Conservation (phyloP, 2,113 vertebrate species). For the Halcyon senegalensis region DNA sequence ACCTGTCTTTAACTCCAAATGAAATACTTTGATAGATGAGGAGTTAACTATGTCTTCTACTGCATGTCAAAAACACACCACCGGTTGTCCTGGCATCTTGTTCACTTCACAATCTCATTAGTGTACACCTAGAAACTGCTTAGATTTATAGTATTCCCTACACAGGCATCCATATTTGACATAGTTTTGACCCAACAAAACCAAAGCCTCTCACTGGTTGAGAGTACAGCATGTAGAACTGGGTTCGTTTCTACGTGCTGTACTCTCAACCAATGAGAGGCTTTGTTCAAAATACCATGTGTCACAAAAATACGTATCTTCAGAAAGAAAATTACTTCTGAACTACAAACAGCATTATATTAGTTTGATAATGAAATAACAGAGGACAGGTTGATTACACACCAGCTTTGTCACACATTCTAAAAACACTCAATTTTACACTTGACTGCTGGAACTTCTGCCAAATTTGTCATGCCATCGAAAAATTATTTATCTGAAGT, state of each 20-base stretch:
- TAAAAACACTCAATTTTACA: not conserved
- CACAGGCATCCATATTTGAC: not conserved
- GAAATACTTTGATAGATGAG: not conserved
- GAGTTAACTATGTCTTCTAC: not conserved
- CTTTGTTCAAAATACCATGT: not conserved
- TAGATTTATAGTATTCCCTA: not conserved
- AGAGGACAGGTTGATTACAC: not conserved
- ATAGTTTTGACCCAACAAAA: not conserved
- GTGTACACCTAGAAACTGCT: not conserved
- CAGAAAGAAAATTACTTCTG: not conserved
- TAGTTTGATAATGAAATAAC: not conserved
- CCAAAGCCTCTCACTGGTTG: too few species aligned
- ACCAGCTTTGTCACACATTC: not conserved
- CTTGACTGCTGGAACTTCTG: not conserved
- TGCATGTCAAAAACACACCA: not conserved
- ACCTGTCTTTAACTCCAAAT: not conserved
- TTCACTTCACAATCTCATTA: not conserved
- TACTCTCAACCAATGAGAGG: not conserved
- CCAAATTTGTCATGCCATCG: not conserved
- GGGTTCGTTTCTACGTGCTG: not conserved
- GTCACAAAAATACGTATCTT: not conserved
- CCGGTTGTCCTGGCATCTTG: not conserved
- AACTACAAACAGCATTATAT: not conserved
- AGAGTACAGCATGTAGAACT: too few species aligned
- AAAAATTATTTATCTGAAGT: not conserved